A percentile compares a stretch with the other conserved stretches of the same genome.
Conservation (phyloP, 2,113 vertebrate species). For the Fulica atra region DNA sequence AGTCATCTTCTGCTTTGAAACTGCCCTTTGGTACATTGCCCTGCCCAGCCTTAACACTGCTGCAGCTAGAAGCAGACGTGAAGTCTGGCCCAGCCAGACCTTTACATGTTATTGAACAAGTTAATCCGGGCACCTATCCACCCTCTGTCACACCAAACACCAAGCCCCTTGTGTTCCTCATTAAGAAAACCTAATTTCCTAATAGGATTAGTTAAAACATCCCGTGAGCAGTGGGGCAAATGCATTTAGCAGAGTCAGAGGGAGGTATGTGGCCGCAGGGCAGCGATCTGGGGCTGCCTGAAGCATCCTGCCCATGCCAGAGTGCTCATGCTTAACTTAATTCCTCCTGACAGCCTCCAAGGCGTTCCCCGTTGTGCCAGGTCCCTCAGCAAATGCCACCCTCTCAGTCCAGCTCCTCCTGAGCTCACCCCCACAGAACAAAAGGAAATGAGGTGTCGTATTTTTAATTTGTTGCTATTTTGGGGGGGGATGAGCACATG, state of each 20-base stretch:
- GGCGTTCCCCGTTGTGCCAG: not conserved
- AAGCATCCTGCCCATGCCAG: not conserved
- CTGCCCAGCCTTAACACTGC: not conserved
- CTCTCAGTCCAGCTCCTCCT: not conserved
- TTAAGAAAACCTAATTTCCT: not conserved
- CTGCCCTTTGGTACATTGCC: not conserved
- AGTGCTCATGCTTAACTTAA: constrained; percentile 1
- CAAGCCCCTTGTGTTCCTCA: not conserved
- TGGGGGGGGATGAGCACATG: not conserved
- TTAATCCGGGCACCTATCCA: not conserved
- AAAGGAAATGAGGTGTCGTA: constrained; percentile 12
- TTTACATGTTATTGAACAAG: not conserved
- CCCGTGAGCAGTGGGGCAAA: not conserved
- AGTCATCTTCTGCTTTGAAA: not conserved
- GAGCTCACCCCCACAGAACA: not conserved
- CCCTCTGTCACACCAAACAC: not conserved
- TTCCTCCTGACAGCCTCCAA: not conserved
- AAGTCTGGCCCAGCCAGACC: not conserved
- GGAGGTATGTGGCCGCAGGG: not conserved
- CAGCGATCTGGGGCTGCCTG: not conserved
- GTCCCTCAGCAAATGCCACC: not conserved
- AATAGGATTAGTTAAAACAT: not conserved
- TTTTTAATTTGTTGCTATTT: not conserved
- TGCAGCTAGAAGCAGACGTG: not conserved
- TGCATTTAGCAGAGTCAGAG: not conserved